These are phyloP conservation scores for Nowickia ferox DNA, from an alignment of 2,888 invertebrate genomes.

Conservation along the genomic window DNA sequence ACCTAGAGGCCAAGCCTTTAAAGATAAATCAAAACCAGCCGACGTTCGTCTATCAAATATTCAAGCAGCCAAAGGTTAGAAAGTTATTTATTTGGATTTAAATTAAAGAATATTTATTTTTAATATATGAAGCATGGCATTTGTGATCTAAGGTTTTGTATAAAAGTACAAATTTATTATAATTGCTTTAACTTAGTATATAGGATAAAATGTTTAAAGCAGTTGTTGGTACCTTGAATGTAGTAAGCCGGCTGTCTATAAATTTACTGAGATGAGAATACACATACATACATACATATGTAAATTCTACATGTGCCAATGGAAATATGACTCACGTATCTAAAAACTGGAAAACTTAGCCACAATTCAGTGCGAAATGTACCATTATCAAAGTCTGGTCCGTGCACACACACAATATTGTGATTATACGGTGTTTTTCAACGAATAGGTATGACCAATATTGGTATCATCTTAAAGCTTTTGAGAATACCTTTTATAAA, in stretches of 20 bases:
- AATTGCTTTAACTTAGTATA: neutral
- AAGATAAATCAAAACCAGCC: constrained; percentile 96
- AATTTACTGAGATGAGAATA: neutral
- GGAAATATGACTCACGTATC: constrained; percentile 53
- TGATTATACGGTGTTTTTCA: too few relatives aligned
- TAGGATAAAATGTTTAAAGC: constrained; percentile 29
- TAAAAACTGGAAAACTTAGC: neutral
- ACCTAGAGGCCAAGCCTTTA: constrained; percentile 86
- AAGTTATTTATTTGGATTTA: constrained; percentile 19
- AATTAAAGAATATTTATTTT: neutral
- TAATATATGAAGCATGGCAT: neutral
- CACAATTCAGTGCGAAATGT: neutral
- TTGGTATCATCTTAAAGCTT: too few relatives aligned
- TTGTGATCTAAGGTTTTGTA: neutral
- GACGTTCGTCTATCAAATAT: constrained; percentile 98
- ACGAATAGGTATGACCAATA: too few relatives aligned
- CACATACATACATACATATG: constrained; percentile 15
- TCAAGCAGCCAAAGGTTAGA: constrained; percentile 97
- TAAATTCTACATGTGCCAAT: constrained; percentile 40
- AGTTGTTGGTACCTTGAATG: constrained; percentile 40
- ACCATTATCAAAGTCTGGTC: too few relatives aligned
- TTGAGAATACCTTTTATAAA: too few relatives aligned
- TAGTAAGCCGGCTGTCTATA: too few relatives aligned
- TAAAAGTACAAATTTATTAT: neutral
- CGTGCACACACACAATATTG: too few relatives aligned